Percentiles rank a stretch among this genome's conserved stretches.
Conservation (phyloP, 53 echinoderm and acorn worm species). For the Zoroaster sp. region DNA sequence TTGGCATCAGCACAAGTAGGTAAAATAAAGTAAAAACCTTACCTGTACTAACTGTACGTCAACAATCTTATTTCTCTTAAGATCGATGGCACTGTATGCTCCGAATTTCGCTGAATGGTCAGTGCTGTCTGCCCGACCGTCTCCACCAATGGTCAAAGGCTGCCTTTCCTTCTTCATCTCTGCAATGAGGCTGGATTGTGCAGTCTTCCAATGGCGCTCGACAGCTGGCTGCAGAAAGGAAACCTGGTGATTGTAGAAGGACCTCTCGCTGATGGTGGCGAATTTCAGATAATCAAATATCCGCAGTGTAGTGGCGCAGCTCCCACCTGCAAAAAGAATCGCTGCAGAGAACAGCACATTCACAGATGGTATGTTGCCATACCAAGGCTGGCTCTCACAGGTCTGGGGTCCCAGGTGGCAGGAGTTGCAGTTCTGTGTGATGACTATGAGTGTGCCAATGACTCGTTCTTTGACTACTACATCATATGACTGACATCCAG, state of each 20-base stretch:
- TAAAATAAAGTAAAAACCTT: neutral
- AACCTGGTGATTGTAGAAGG: conserved; percentile 20
- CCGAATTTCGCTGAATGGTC: conserved; percentile 19
- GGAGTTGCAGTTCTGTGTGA: conserved; percentile 22
- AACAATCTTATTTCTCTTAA: neutral
- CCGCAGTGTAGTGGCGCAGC: conserved; percentile 9
- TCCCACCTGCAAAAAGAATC: conserved; percentile 37
- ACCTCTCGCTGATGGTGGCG: conserved; percentile 5
- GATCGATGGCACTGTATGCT: neutral
- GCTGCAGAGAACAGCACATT: conserved; percentile 25
- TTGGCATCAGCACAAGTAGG: neutral
- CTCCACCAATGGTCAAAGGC: conserved; percentile 37
- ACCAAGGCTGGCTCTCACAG: conserved; percentile 52
- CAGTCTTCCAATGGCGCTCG: neutral
- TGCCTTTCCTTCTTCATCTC: neutral
- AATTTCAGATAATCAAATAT: conserved; percentile 9
- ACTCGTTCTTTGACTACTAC: conserved; percentile 31
- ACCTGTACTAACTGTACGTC: conserved; percentile 8
- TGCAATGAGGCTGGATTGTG: neutral
- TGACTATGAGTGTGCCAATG: conserved; percentile 3
- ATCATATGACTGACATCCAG: neutral
- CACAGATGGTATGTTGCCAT: neutral
- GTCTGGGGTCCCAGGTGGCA: neutral
- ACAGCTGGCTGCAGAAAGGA: conserved; percentile 21
- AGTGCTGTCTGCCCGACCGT: conserved; percentile 37